These are phyloP conservation scores for Maniola hyperantus DNA, from an alignment of 2,888 invertebrate genomes.

Conservation along the genomic window DNA sequence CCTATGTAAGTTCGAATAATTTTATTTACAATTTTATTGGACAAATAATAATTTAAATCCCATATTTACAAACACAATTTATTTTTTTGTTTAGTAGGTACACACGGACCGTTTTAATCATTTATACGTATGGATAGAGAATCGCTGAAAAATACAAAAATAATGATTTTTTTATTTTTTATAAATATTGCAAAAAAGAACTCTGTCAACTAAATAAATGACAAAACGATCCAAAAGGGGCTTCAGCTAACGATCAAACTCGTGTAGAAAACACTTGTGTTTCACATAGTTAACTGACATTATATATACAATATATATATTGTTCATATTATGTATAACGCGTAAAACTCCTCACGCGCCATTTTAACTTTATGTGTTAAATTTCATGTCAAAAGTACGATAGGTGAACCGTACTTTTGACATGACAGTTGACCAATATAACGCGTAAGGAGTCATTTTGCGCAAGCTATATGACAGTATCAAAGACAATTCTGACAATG, in stretches of 20 bases:
- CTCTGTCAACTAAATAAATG: slow-evolving; percentile 21
- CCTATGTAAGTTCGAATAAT: slow-evolving; percentile 17
- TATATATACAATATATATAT: no score
- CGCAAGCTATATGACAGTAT: background rate
- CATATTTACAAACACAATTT: slow-evolving; percentile 40
- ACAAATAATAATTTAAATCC: slow-evolving; percentile 24
- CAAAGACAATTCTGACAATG: background rate
- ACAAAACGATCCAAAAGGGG: slow-evolving; percentile 30
- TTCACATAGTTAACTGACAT: background rate
- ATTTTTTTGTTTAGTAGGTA: slow-evolving; percentile 16
- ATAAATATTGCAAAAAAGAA: background rate
- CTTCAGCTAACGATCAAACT: background rate
- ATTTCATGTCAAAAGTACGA: no score
- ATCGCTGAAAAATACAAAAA: slow-evolving; percentile 8
- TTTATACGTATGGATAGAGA: background rate
- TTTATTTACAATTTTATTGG: slow-evolving; percentile 35
- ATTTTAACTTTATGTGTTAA: no score
- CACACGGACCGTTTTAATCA: slow-evolving; percentile 22
- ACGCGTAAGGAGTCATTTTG: no score
- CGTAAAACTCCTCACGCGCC: no score
- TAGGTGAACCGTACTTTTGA: no score
- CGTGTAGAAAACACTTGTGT: background rate
- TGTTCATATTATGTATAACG: no score
- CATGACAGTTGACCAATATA: no score
- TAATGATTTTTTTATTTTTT: background rate